phyloP scores from a whole-genome alignment of 64 coral and sea anemone genomes.

The Porites australiensis region DNA sequence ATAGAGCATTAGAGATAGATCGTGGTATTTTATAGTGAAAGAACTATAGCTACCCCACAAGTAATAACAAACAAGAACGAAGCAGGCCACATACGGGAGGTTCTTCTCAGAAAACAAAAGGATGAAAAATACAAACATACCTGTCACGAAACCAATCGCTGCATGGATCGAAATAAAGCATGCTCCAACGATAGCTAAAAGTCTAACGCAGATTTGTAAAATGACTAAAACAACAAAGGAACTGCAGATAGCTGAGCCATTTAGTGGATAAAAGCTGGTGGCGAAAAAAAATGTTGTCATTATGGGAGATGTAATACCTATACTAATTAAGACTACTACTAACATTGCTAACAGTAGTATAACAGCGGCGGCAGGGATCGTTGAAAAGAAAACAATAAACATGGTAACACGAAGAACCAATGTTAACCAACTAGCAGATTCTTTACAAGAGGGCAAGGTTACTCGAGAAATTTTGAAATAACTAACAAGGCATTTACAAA shows the following conservation, averaged over 20 bases:
- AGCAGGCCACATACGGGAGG: neutral
- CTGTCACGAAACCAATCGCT: neutral
- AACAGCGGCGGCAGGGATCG: neutral
- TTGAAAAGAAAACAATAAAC: neutral
- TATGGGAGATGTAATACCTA: neutral
- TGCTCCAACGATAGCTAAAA: neutral
- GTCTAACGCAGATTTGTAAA: neutral
- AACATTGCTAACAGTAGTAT: too few relatives aligned
- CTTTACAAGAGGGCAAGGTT: neutral
- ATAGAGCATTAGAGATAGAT: neutral
- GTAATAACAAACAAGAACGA: constrained; percentile 3
- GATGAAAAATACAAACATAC: too few relatives aligned
- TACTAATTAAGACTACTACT: neutral
- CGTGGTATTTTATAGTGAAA: constrained; percentile 2
- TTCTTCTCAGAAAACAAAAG: neutral
- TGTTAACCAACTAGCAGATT: neutral
- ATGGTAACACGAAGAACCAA: neutral
- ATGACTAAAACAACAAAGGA: too few relatives aligned
- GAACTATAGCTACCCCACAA: neutral
- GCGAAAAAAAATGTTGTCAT: too few relatives aligned
- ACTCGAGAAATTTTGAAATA: neutral
- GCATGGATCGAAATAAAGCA: neutral
- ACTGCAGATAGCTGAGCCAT: too few relatives aligned
- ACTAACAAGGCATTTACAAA: neutral
- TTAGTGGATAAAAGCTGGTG: too few relatives aligned